Conservation (phyloP, 2,888 invertebrate species). For the Polydrusus cervinus region DNA sequence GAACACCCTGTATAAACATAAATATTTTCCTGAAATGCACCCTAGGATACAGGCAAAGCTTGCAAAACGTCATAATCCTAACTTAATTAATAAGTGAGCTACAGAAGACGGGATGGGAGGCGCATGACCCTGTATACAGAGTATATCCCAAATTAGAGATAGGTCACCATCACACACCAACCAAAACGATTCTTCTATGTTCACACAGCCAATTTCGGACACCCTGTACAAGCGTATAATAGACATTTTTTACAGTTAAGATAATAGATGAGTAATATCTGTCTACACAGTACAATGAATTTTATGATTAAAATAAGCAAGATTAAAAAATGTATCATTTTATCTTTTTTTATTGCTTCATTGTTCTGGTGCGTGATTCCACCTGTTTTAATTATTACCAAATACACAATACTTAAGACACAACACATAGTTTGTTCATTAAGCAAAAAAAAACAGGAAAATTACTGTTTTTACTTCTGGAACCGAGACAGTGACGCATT, state of each 20-base stretch:
- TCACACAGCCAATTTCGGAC: neutral
- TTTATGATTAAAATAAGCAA: slow-evolving; percentile 2
- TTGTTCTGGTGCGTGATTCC: slow-evolving; percentile 30
- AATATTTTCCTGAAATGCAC: too few species aligned
- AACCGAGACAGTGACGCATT: too few species aligned
- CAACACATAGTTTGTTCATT: neutral
- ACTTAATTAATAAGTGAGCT: too few species aligned
- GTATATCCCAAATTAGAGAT: too few species aligned
- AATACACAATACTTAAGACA: slow-evolving; percentile 10
- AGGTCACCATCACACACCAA: too few species aligned
- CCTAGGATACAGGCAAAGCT: too few species aligned
- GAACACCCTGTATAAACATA: too few species aligned
- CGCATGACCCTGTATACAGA: too few species aligned
- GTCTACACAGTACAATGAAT: slow-evolving; percentile 27
- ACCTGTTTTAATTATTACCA: slow-evolving; percentile 13
- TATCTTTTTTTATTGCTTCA: slow-evolving; percentile 26
- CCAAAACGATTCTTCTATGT: too few species aligned
- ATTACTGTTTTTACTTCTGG: neutral
- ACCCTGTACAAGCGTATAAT: neutral
- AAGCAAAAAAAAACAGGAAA: neutral
- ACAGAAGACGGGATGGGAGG: too few species aligned
- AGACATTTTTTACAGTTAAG: slow-evolving; percentile 26
- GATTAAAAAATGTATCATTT: slow-evolving; percentile 22
- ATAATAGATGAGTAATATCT: slow-evolving; percentile 29
- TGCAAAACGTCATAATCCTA: too few species aligned